Evolutionary conservation across 64 coral and sea anemone species (phyloP), one percentile per base, ranked within the genome.

Genomic region (Porites lutea): DNA sequence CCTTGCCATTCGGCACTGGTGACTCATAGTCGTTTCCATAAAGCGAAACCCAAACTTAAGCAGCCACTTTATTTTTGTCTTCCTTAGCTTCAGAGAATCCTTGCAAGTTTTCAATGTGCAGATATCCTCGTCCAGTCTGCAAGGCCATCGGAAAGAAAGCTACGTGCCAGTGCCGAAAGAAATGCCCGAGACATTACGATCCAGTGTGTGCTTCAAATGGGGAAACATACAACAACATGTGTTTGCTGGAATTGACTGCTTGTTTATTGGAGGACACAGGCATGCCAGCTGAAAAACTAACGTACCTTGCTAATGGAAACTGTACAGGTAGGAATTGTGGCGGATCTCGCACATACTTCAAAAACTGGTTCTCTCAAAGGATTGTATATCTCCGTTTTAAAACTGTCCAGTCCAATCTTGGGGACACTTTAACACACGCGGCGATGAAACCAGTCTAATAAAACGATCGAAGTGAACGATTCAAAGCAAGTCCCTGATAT

Each of bases 191-290:
- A 8, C 23, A 75, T 12, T 6, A 74, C 15, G 18, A 75, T 12
- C 92, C 87, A 12, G 92, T 94, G 15, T 94, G 92, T 84, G 92
- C 65, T 3, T 89, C 78, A 22, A 87, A 94, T 75, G 92, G 77
- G 4, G 51, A 54, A 13, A 94, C 92, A 13, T 94, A 94, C 73
- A 43, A 53, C 45, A 89, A 89, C 19, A 69, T 67, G 59, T 89
- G 88, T 23, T 3, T 52, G 47, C 11, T 89, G 48, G 64, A 89
- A 52, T 3, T 13, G 49, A 79, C 47, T 22, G 88, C 88, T 3
- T 89, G 88, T 50, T 49, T 59, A 13, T 22, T 68, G 46, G 77
- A 89, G 9, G 62, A 46, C 52, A 48, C 8, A 52, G 81, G 81
- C 0, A 84, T 67, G 81, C 62, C 62, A 20, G 15, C 8, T 11